Percentiles rank a stretch among this genome's conserved stretches.
phyloP scores from a whole-genome alignment of 2,113 vertebrate genomes.

The Pterocles gutturalis region DNA sequence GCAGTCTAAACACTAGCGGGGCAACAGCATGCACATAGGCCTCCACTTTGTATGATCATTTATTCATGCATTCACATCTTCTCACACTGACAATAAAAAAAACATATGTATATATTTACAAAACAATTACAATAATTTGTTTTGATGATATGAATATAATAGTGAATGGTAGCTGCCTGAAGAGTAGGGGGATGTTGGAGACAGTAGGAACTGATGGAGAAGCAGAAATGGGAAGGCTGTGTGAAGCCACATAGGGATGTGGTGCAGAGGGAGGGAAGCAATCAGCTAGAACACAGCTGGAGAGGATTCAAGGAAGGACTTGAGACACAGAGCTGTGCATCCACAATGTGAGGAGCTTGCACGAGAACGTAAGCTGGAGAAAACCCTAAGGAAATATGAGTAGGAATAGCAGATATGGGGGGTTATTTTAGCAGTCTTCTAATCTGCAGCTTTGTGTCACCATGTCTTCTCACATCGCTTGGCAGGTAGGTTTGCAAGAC shows the following conservation, averaged over 20 bases:
- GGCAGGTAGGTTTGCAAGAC: background rate
- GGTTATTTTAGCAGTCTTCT: background rate
- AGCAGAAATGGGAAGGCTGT: background rate
- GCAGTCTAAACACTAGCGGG: rapidly evolving
- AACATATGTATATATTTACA: background rate
- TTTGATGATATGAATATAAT: background rate
- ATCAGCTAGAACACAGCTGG: background rate
- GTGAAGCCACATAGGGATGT: background rate
- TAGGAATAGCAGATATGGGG: background rate
- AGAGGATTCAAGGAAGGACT: background rate
- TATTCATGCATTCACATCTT: background rate
- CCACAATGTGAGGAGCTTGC: background rate
- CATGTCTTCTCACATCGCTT: background rate
- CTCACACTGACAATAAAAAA: rapidly evolving
- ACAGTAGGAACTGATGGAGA: background rate
- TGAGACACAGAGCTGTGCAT: background rate
- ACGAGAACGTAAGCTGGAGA: background rate
- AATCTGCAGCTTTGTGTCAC: background rate
- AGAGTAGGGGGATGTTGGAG: background rate
- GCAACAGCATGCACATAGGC: background rate
- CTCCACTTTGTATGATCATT: background rate
- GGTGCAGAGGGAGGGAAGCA: background rate
- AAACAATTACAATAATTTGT: background rate
- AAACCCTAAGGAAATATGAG: background rate
- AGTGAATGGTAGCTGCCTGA: background rate